These are phyloP conservation scores for Aurelia coerulea DNA, from an alignment of 30 jellyfish, hydroid and myxozoan species.

Conservation along the genomic window DNA sequence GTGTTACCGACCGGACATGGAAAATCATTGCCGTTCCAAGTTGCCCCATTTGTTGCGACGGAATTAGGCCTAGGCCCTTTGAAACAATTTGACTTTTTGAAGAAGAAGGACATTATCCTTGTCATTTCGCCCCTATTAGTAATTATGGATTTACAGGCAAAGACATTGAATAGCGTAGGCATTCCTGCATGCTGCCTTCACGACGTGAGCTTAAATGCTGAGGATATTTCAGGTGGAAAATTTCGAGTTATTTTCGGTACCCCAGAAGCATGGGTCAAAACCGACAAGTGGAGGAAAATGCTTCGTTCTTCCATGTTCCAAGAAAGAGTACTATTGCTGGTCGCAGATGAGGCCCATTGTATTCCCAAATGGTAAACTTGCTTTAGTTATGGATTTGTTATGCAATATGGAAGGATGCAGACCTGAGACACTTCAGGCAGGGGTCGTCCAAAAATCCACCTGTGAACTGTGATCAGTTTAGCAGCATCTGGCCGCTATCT, in stretches of 20 bases:
- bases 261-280: constrained; percentile 17
- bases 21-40: not conserved
- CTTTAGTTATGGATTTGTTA: no score
- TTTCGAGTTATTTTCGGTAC: constrained; percentile 9
- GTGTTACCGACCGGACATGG: constrained; percentile 29
- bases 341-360: constrained; percentile 61
- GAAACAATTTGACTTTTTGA: not conserved
- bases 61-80: not conserved
- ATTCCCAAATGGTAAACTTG: constrained; percentile 27
- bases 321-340: constrained; percentile 25
- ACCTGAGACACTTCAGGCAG: no score
- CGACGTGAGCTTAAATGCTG: not conserved
- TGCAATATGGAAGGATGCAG: no score
- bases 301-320: constrained; percentile 13
- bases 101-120: not conserved
- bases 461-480: no score
- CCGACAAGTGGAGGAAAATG: constrained; percentile 35
- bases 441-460: no score
- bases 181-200: constrained; percentile 7
- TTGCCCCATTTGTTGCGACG: not conserved
- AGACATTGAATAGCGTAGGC: not conserved
- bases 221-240: not conserved
- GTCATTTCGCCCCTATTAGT: not conserved
- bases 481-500: no score
- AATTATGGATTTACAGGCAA: not conserved